phyloP scores from a whole-genome alignment of 2,888 invertebrate species.

The Isoperla grammatica region DNA sequence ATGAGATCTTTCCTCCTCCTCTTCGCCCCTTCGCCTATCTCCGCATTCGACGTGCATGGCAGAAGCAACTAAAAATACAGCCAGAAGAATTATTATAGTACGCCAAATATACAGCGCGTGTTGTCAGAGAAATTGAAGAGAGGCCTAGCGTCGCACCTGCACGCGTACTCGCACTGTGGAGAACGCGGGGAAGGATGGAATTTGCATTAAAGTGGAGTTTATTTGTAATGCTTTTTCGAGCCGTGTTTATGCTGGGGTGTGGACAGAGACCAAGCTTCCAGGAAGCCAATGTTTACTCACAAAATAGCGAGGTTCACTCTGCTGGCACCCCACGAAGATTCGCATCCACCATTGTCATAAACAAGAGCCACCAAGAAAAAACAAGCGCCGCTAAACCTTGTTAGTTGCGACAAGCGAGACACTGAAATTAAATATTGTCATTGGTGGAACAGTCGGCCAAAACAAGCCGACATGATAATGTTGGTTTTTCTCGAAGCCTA shows the following conservation, averaged over 20 bases:
- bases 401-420: background rate
- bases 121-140: slow-evolving; percentile 15
- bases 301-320: slow-evolving; percentile 26
- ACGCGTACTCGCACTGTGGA: background rate
- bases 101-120: slow-evolving; percentile 14
- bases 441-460: slow-evolving; percentile 25
- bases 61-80: slow-evolving; percentile 24
- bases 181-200: slow-evolving; percentile 27
- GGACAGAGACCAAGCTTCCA: slow-evolving; percentile 31
- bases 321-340: too few relatives aligned
- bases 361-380: slow-evolving; percentile 1
- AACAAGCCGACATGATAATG: slow-evolving; percentile 30
- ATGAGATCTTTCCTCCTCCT: slow-evolving; percentile 25
- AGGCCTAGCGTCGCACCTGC: background rate
- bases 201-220: slow-evolving; percentile 31
- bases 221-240: slow-evolving; percentile 33
- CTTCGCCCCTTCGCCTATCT: background rate
- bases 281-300: slow-evolving; percentile 31
- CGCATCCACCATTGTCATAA: background rate
- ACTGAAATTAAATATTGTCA: slow-evolving; percentile 30
- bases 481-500: slow-evolving; percentile 29
- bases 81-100: slow-evolving; percentile 23
- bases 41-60: background rate
- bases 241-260: slow-evolving; percentile 31
- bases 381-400: background rate